These are phyloP conservation scores for Drosophila sp. DNA, from an alignment of 1,140 invertebrate species.

Conservation along the genomic window DNA sequence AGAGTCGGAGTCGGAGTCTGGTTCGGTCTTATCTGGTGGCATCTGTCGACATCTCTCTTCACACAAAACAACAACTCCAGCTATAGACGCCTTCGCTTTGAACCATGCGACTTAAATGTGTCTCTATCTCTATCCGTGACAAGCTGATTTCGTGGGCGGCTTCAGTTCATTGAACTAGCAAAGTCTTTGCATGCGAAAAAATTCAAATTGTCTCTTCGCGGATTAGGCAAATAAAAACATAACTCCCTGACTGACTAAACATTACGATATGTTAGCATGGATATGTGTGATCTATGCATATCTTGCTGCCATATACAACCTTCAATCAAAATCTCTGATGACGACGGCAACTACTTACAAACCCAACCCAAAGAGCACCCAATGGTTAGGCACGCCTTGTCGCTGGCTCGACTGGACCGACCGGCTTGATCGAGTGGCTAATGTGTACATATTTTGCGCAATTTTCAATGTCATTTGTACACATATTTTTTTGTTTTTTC, in stretches of 20 bases:
- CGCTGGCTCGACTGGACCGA: constrained; percentile 22
- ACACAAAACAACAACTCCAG: neutral
- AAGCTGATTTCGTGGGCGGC: constrained; percentile 45
- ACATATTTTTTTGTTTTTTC: constrained; percentile 22
- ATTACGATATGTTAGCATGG: neutral
- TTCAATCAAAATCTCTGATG: constrained; percentile 2
- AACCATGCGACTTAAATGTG: constrained; percentile 57
- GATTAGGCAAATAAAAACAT: constrained; percentile 8
- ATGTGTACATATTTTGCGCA: constrained; percentile 62
- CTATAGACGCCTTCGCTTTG: constrained; percentile 58
- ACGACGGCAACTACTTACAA: neutral
- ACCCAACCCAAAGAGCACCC: constrained; percentile 16
- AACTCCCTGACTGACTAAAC: constrained; percentile 4
- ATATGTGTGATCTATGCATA: constrained; percentile 4
- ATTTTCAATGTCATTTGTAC: constrained; percentile 71
- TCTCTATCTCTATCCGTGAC: constrained; percentile 22
- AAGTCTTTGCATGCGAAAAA: constrained; percentile 2
- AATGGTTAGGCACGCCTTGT: constrained; percentile 18
- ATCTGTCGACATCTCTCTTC: constrained; percentile 66
- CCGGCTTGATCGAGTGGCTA: constrained; percentile 38
- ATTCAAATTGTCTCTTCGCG: constrained; percentile 9
- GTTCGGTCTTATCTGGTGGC: constrained; percentile 61
- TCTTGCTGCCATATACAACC: constrained; percentile 11
- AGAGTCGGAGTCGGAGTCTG: constrained; percentile 19
- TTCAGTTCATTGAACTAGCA: constrained; percentile 44